Conservation (phyloP, 2,888 invertebrate species). For the Selenia dentaria region DNA sequence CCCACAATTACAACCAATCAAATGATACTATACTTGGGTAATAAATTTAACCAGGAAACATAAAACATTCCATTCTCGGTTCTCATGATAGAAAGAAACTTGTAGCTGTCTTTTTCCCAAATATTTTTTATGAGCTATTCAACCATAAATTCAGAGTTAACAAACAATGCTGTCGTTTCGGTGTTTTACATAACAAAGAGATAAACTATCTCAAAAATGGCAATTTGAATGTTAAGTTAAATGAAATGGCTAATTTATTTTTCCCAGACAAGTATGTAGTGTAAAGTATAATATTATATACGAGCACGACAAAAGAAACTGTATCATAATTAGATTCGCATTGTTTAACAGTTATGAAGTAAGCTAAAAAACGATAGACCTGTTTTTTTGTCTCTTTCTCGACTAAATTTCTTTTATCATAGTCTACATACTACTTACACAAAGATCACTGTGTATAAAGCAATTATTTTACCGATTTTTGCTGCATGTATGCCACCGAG, state of each 20-base stretch:
- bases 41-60: constrained; percentile 1
- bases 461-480: too few relatives aligned
- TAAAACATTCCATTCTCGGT: constrained; percentile 4
- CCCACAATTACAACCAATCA: too few relatives aligned
- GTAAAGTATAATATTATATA: background rate
- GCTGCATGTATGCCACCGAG: too few relatives aligned
- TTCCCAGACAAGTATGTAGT: constrained; percentile 9
- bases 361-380: too few relatives aligned
- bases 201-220: constrained; percentile 13
- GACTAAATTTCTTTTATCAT: too few relatives aligned
- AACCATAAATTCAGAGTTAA: constrained; percentile 42
- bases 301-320: too few relatives aligned
- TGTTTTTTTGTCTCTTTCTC: too few relatives aligned
- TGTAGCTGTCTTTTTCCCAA: constrained; percentile 8
- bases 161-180: constrained; percentile 37
- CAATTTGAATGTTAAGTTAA: constrained; percentile 21
- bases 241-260: constrained; percentile 15
- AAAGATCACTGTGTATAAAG: too few relatives aligned
- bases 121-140: constrained; percentile 36
- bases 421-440: too few relatives aligned
- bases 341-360: too few relatives aligned
- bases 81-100: constrained; percentile 11
- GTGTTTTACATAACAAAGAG: constrained; percentile 32
- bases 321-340: too few relatives aligned
- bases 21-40: too few relatives aligned